A percentile compares a stretch with the other conserved stretches of the same genome.
phyloP scores from a whole-genome alignment of 2,113 vertebrate genomes.

The Ciconia boyciana region DNA sequence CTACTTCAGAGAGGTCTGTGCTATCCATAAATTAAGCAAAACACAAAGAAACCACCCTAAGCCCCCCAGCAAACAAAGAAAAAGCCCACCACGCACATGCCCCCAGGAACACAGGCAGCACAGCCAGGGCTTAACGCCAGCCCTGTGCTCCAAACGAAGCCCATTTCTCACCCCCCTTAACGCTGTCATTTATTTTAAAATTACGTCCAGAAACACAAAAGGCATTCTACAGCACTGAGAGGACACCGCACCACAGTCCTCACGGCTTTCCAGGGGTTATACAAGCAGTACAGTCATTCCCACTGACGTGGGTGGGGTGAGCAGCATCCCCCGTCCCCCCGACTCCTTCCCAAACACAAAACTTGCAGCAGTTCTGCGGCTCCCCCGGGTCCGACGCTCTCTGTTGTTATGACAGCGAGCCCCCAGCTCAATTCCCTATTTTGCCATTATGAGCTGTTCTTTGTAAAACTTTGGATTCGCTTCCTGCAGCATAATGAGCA shows the following conservation, averaged over 20 bases:
- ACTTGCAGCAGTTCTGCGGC: neutral
- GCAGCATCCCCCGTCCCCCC: neutral
- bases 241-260: neutral
- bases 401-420: neutral
- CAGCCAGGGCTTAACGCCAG: rapidly evolving
- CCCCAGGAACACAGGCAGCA: neutral
- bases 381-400: neutral
- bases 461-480: neutral
- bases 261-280: rapidly evolving
- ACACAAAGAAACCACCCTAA: neutral
- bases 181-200: neutral
- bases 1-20: neutral
- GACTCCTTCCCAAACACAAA: neutral
- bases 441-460: neutral
- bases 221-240: neutral
- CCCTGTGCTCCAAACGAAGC: neutral
- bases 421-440: neutral
- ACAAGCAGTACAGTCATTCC: neutral
- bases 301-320: neutral
- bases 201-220: neutral
- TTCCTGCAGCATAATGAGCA: conserved; percentile 12
- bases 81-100: neutral
- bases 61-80: neutral
- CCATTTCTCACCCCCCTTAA: neutral
- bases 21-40: neutral